A percentile compares a stretch with the other conserved stretches of the same genome.
Evolutionary conservation across 2,113 vertebrate species (phyloP).

Genomic region (Larimichthys crocea): DNA sequence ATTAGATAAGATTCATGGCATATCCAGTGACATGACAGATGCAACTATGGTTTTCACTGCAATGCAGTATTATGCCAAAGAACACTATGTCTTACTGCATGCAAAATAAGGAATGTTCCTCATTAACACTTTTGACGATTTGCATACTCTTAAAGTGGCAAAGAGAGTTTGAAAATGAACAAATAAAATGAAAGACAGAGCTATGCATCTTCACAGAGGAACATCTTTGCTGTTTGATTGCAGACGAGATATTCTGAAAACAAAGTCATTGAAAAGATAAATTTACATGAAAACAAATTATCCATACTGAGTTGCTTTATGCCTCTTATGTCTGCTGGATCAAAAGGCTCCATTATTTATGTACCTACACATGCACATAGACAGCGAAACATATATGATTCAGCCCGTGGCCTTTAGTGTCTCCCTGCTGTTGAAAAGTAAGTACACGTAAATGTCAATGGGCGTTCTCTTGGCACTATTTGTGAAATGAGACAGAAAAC

Average conservation of each 20-base stretch:
- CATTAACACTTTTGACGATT: background rate
- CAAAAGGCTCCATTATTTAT: conserved; percentile 4
- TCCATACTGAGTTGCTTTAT: too few relatives aligned
- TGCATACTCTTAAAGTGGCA: background rate
- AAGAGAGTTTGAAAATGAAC: background rate
- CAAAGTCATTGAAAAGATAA: conserved; percentile 1
- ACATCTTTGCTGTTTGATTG: background rate
- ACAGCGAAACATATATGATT: conserved; percentile 12
- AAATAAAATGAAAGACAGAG: background rate
- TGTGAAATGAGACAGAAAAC: conserved; percentile 53
- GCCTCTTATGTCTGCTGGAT: conserved; percentile 1
- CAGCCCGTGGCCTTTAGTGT: conserved; percentile 33
- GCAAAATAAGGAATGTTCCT: background rate
- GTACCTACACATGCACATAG: background rate
- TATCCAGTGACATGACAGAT: conserved; percentile 43
- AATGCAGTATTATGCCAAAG: conserved; percentile 23
- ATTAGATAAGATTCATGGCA: conserved; percentile 49
- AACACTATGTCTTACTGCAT: background rate
- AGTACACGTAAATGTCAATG: conserved; percentile 35
- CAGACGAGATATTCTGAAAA: background rate
- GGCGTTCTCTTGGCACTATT: conserved; percentile 35
- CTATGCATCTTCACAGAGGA: background rate
- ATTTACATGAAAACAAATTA: background rate
- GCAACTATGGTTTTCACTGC: conserved; percentile 34
- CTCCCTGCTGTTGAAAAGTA: conserved; percentile 24